Percentiles rank a stretch among this genome's conserved stretches.
Conservation (phyloP, 2,888 invertebrate genomes). For the Drosophila rellima region DNA sequence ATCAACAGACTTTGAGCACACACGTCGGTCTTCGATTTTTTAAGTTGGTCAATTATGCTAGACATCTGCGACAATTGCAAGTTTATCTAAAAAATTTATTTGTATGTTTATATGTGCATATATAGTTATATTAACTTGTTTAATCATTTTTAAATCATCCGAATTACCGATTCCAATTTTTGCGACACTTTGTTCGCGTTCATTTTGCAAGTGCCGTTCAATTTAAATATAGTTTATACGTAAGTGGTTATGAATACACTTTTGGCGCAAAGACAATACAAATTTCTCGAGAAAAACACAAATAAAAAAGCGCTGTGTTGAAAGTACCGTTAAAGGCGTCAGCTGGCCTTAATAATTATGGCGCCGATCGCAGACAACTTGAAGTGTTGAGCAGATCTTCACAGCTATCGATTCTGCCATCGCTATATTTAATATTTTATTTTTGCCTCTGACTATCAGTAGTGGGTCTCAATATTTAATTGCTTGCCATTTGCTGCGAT, state of each 20-base stretch:
- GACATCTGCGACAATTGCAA: neutral
- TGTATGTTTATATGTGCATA: no score
- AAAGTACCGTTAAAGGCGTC: slow-evolving; percentile 44
- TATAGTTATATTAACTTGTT: neutral
- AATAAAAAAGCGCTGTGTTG: slow-evolving; percentile 1
- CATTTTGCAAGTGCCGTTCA: slow-evolving; percentile 4
- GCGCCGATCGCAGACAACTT: slow-evolving; percentile 22
- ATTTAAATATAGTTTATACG: neutral
- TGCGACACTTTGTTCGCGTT: neutral
- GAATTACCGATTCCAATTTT: slow-evolving; percentile 7
- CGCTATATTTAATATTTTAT: neutral
- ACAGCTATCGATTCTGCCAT: neutral
- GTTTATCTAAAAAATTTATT: slow-evolving; percentile 32
- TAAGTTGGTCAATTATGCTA: neutral
- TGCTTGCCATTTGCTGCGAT: no score
- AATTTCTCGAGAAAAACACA: slow-evolving; percentile 10
- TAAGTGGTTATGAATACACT: neutral
- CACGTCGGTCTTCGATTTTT: neutral
- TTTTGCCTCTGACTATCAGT: neutral
- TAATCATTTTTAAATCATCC: neutral
- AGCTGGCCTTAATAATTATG: slow-evolving; percentile 17
- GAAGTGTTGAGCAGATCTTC: neutral
- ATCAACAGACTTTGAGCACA: neutral
- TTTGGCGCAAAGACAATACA: slow-evolving; percentile 1
- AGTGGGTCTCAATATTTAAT: neutral